Conservation (phyloP, 2,113 vertebrate species). For the Halcyon malimbica region DNA sequence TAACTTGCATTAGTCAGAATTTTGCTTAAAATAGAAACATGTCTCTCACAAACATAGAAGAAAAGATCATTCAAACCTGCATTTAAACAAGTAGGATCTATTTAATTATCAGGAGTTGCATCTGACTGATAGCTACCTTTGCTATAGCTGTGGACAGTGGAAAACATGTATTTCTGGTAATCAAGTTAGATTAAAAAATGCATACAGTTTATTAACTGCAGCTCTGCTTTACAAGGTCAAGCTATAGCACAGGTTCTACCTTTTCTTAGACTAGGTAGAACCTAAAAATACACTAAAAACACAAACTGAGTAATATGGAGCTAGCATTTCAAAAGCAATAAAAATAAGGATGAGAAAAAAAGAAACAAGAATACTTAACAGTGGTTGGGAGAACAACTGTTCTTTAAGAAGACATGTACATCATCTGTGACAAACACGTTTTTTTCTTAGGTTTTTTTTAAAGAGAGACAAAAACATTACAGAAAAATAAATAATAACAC, state of each 20-base stretch:
- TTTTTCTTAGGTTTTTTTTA: not conserved
- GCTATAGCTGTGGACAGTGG: not conserved
- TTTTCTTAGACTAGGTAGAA: not conserved
- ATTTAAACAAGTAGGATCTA: not conserved
- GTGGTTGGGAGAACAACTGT: not conserved
- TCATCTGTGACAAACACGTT: not conserved
- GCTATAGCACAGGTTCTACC: not conserved
- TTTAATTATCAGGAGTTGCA: not conserved
- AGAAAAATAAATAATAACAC: not conserved
- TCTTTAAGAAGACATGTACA: not conserved
- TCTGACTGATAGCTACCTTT: not conserved
- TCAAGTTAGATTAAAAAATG: not conserved
- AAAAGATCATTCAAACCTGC: not conserved
- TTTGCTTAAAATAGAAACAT: not conserved
- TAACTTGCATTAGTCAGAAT: not conserved
- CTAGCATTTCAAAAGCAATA: not conserved
- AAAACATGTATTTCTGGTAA: not conserved
- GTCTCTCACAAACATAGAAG: not conserved
- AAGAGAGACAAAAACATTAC: not conserved
- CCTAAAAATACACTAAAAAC: not conserved
- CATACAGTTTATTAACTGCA: not conserved
- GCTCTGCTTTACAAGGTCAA: not conserved
- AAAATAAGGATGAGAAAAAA: not conserved
- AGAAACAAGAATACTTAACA: not conserved
- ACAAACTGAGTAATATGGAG: not conserved